Evolutionary conservation across 2,113 vertebrate species (phyloP).

Genomic region (Jacana jacana): DNA sequence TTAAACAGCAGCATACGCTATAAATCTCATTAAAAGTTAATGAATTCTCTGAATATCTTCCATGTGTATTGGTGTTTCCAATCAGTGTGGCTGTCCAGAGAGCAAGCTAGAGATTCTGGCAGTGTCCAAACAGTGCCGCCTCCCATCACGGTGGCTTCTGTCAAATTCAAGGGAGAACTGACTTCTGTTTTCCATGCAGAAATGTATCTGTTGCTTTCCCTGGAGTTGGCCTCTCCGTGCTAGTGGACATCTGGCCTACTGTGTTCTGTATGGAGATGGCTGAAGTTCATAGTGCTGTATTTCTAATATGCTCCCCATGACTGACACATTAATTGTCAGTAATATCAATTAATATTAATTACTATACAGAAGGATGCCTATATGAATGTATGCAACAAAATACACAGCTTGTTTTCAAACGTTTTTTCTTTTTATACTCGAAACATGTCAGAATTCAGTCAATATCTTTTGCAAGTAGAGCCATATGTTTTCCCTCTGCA

Average conservation of each 20-base stretch:
- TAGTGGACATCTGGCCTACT: background rate
- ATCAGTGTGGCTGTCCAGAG: background rate
- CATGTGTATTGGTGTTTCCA: background rate
- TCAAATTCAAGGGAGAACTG: background rate
- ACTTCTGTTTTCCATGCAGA: background rate
- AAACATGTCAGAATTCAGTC: background rate
- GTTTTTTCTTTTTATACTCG: background rate
- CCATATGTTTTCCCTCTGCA: conserved; percentile 39
- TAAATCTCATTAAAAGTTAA: background rate
- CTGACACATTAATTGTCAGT: background rate
- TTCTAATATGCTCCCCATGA: background rate
- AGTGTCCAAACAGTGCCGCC: background rate
- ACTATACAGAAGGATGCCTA: background rate
- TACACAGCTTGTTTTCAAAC: background rate
- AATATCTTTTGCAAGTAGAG: background rate
- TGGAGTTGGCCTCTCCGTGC: background rate
- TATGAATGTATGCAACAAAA: background rate
- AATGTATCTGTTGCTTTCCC: background rate
- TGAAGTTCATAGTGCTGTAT: background rate
- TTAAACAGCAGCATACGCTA: background rate
- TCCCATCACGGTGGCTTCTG: background rate
- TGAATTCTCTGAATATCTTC: background rate
- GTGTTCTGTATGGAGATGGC: background rate
- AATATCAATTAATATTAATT: background rate
- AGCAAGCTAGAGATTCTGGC: background rate